Evolutionary conservation across 2,113 vertebrate species (phyloP), one percentile per base, ranked within the genome.

Genomic region (Struthidea cinerea): DNA sequence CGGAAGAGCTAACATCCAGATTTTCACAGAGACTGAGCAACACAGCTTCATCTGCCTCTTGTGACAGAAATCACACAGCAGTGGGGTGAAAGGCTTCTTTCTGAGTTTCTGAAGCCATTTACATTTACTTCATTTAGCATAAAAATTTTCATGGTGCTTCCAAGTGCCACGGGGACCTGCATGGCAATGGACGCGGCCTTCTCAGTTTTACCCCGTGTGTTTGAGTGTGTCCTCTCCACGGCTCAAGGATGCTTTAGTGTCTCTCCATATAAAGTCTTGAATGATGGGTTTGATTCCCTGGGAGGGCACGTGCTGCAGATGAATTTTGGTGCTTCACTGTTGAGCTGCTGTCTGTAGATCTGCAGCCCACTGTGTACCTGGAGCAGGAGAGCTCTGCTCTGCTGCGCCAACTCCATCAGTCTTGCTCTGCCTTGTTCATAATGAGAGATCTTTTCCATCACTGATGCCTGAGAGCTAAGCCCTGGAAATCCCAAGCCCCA

Each of bases 131-230:
- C 13, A 68, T 42, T 82, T 56, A 64, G 19, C 52, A 35, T 9
- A 32, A 87, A 93, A 47, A 23, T 35, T 17, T 50, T 35, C 55
- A 46, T 0, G 12, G 13, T 53, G 26, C 21, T 84, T 74, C 68
- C 60, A 84, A 42, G 20, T 26, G 56, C 50, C 55, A 3, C 20
- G 6, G 60, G 41, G 24, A 60, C 9, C 16, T 35, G 28, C 3
- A 1, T 46, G 46, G 32, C 55, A 35, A 17, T 24, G 44, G 26
- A 75, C 0, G 0, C 2, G 4, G 23, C 39, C 50, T 59, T 53
- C 65, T 76, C 46, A 24, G 27, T 47, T 89, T 63, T 47, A 63
- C n/a, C 35, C 15, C 2, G 0, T 46, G 21, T 56, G 28, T 41
- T 76, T 53, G 59, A n/a, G 11, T 8, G 30, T 57, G 53, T 23